Base-by-base conservation (phyloP, 2,113 vertebrate genomes). In the Zosterops hypoxanthus region DNA sequence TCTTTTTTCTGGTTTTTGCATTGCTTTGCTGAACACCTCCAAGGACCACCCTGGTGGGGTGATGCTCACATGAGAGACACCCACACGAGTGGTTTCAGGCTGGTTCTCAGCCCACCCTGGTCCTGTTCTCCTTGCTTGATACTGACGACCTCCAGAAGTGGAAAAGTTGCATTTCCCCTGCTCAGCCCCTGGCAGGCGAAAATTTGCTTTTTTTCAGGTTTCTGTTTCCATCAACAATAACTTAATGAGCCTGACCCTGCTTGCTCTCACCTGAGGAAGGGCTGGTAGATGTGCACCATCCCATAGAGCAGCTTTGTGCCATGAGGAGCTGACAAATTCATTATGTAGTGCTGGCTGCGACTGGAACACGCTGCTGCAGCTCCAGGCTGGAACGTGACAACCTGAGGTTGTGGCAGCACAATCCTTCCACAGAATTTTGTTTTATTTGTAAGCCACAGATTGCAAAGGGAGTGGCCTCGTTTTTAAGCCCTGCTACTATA, bases 401-500 rank as follows among this genome's bases (percentile, higher is more conserved):
- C 61, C 80, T 11, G 9, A 26, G 73, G 63, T 65, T 95, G 73
- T 95, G 81, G 73, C 77, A 89, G 69, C 80, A 77, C 66, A 91
- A 18, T 12, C 41, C 57, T 49, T 53, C 53, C 61, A 57, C 24
- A 31, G 25, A 60, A 31, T 60, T 65, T 21, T 36, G 5, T 39
- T 76, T 82, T 57, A 65, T 56, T 72, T 46, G 23, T 47, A 49
- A 76, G 28, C n/a, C 47, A 33, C 78, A 59, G 70, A 84, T 91
- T 19, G 4, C 57, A 39, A 92, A 87, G 72, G 70, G 56, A 64
- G 53, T 25, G 55, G 61, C 55, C 90, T 92, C 19, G 8, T 85
- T 89, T 86, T 66, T 78, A 63, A 94, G 60, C 72, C 63, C 24
- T 49, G 56, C 36, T 63, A 49, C 61, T 65, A 33, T 3, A 57